These are phyloP conservation scores for Indicator indicator DNA, from an alignment of 2,113 vertebrate species.

Conservation along the genomic window DNA sequence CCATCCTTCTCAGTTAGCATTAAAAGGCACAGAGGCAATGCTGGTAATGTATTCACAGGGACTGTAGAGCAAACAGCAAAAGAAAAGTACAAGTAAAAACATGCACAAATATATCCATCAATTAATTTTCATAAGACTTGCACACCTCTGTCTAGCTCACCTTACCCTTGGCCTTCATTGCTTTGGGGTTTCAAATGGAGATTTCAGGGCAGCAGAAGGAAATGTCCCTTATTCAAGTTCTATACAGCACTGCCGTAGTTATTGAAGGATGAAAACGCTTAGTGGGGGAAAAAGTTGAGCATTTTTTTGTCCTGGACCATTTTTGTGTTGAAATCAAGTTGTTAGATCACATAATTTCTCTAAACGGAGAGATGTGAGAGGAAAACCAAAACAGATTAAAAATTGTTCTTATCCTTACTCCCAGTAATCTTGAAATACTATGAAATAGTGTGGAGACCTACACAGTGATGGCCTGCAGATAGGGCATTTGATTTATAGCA, in stretches of 20 bases:
- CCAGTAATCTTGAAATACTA: neutral
- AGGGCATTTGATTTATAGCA: neutral
- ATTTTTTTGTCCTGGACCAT: neutral
- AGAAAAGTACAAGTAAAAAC: neutral
- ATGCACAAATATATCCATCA: neutral
- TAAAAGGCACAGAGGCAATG: neutral
- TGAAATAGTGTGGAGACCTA: neutral
- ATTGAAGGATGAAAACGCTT: neutral
- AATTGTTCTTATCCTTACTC: neutral
- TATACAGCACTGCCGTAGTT: neutral
- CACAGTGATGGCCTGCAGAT: neutral
- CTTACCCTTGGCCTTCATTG: neutral
- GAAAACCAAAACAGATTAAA: neutral
- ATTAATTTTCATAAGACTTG: neutral
- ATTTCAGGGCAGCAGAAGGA: neutral
- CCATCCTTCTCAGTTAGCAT: neutral
- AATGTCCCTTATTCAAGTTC: neutral
- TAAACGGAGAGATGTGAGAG: neutral
- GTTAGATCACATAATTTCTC: neutral
- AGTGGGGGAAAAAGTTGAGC: accelerated
- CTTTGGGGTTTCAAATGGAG: neutral
- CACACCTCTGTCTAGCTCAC: accelerated
- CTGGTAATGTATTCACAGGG: neutral
- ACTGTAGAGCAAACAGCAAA: neutral
- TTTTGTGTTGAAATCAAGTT: neutral